Evolutionary conservation across 2,797 vertebrate genomes (phyloP), one percentile per base, ranked within the genome.

Genomic region (Lycodopsis pacificus): DNA sequence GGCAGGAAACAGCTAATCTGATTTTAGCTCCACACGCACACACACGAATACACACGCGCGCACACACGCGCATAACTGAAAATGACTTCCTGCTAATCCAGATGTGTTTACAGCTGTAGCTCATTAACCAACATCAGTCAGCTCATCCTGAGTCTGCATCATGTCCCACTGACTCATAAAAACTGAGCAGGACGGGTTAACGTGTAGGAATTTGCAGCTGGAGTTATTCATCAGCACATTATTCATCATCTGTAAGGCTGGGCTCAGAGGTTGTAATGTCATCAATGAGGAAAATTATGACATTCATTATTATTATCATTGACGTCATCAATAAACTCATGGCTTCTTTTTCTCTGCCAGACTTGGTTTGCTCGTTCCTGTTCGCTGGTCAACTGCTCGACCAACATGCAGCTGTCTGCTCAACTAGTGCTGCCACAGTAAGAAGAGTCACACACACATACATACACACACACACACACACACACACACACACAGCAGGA

Each of bases 311-410:
- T 42, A 54, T 77, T 32, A 65, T 59, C 19, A 32, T 12, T 34
- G 13, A 54, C 8, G 7, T 34, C 17, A 58, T 51, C 11, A 12
- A 20, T 70, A 38, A 70, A 25, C 36, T 38, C 0, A 3, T 4
- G 22, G n/a, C 1, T 15, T 82, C 19, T 57, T 65, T 49, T 9
- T 57, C 32, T 86, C 40, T 61, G 3, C 56, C 90, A 99, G 97
- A 97, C 97, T 56, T 73, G 85, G 69, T 99, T 99, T 91, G 95
- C 96, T 85, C 96, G 98, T 48, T 94, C 96, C 90, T 99, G 98
- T 87, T 94, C 88, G 58, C 92, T 95, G 84, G 91, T 92, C 85
- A 97, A 98, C 89, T 99, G 98, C 87, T 98, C 97, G 0, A 96
- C 97, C 58, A 95, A 99, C 93, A 92, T 99, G 86, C 96, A 96